Evolutionary conservation across 2,113 vertebrate genomes (phyloP).

Genomic region (Phalacrocorax pelagicus): DNA sequence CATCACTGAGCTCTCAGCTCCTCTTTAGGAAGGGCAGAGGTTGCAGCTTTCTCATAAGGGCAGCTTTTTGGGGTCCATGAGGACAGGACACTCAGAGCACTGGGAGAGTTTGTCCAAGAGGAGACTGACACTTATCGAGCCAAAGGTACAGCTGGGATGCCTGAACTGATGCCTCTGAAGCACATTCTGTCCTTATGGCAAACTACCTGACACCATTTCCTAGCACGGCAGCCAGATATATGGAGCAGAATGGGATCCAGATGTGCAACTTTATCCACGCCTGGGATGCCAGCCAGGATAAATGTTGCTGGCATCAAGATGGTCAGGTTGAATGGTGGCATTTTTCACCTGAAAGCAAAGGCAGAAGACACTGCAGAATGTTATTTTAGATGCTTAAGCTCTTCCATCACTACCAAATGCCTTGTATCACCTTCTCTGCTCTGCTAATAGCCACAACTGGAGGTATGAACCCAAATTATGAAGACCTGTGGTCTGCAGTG

Average conservation of each 20-base stretch:
- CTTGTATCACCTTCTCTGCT: not conserved
- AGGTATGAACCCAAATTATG: fast-evolving
- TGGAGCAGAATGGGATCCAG: not conserved
- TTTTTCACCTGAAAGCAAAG: not conserved
- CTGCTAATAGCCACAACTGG: not conserved
- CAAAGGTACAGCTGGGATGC: not conserved
- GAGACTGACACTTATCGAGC: not conserved
- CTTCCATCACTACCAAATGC: not conserved
- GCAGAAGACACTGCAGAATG: fast-evolving
- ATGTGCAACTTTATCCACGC: not conserved
- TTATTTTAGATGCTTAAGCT: not conserved
- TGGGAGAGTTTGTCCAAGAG: too few species aligned
- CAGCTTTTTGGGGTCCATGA: not conserved
- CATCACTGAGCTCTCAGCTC: not conserved
- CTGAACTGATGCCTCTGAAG: not conserved
- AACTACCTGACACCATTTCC: not conserved
- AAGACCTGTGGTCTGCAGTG: fast-evolving
- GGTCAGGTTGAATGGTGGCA: not conserved
- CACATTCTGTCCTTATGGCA: not conserved
- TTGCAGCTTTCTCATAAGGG: not conserved
- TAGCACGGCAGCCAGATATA: not conserved
- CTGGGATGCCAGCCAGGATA: not conserved
- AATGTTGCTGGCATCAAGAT: not conserved
- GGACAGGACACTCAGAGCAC: not conserved
- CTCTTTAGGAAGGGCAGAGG: not conserved